A percentile compares a stretch with the other conserved stretches of the same genome.
Conservation (phyloP, 1,140 invertebrate genomes). For the Lasaia peninsularis region DNA sequence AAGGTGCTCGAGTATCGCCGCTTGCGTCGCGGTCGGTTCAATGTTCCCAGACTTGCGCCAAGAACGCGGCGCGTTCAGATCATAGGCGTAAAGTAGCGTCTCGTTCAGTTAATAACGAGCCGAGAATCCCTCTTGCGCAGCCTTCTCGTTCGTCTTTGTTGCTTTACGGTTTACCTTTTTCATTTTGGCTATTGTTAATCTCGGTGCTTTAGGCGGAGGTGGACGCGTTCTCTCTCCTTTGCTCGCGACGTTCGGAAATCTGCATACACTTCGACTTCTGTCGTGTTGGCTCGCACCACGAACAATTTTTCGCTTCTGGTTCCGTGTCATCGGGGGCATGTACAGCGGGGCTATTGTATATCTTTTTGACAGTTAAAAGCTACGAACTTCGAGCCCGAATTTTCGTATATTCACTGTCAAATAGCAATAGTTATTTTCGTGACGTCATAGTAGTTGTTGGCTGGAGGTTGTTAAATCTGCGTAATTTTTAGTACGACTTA, state of each 20-base stretch:
- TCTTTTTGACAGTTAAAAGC: too few species aligned
- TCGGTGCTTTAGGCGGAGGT: neutral
- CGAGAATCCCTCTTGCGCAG: constrained; percentile 1
- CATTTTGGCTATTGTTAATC: neutral
- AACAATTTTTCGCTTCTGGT: neutral
- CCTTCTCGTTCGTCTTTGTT: neutral
- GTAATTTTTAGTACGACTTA: too few species aligned
- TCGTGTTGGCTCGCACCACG: constrained; percentile 1
- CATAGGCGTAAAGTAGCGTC: neutral
- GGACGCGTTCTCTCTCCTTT: neutral
- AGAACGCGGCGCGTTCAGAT: neutral
- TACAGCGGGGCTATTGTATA: too few species aligned
- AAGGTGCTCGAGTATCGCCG: neutral
- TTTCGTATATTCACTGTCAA: too few species aligned
- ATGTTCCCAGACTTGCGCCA: neutral
- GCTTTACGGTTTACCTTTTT: neutral
- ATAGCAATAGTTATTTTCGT: too few species aligned
- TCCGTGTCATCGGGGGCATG: constrained; percentile 1
- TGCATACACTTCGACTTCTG: neutral
- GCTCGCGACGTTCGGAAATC: neutral
- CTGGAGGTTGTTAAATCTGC: too few species aligned
- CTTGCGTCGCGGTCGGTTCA: constrained; percentile 7
- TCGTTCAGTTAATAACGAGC: neutral
- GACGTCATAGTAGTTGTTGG: too few species aligned
- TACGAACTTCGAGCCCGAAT: too few species aligned